Conservation (phyloP, 2,888 invertebrate species). For the Plusia festucae region DNA sequence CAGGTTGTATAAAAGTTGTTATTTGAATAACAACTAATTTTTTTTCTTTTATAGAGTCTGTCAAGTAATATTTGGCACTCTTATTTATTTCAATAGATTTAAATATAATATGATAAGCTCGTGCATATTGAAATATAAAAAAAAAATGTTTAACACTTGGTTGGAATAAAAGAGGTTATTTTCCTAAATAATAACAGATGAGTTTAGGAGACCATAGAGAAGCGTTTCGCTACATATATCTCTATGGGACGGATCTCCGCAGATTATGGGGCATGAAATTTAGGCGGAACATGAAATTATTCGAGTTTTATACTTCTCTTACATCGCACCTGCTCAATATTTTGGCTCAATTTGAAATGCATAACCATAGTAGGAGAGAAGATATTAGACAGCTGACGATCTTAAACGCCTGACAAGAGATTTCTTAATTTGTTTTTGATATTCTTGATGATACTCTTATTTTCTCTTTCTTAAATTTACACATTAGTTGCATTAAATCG, state of each 20-base stretch:
- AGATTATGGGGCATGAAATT: constrained; percentile 30
- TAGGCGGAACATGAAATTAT: constrained; percentile 47
- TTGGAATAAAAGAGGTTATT: constrained; percentile 23
- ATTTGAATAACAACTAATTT: constrained; percentile 20
- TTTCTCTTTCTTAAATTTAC: no score
- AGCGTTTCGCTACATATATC: constrained; percentile 18
- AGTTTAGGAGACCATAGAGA: constrained; percentile 36
- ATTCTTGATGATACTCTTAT: no score
- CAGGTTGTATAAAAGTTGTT: constrained; percentile 30
- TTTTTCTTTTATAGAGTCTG: constrained; percentile 36
- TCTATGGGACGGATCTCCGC: constrained; percentile 25
- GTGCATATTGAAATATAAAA: constrained; percentile 6
- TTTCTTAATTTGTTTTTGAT: not conserved
- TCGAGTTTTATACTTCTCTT: constrained; percentile 20
- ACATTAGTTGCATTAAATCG: no score
- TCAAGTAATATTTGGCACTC: constrained; percentile 53
- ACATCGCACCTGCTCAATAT: constrained; percentile 14
- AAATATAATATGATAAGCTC: constrained; percentile 3
- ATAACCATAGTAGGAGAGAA: not conserved
- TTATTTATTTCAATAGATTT: constrained; percentile 24
- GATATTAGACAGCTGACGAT: constrained; percentile 9
- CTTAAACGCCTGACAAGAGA: not conserved
- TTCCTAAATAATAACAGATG: constrained; percentile 21
- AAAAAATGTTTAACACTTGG: constrained; percentile 12
- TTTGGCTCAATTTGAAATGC: constrained; percentile 6